Evolutionary conservation across 2,113 vertebrate species (phyloP), one percentile per base, ranked within the genome.

Genomic region (Aythya baeri): DNA sequence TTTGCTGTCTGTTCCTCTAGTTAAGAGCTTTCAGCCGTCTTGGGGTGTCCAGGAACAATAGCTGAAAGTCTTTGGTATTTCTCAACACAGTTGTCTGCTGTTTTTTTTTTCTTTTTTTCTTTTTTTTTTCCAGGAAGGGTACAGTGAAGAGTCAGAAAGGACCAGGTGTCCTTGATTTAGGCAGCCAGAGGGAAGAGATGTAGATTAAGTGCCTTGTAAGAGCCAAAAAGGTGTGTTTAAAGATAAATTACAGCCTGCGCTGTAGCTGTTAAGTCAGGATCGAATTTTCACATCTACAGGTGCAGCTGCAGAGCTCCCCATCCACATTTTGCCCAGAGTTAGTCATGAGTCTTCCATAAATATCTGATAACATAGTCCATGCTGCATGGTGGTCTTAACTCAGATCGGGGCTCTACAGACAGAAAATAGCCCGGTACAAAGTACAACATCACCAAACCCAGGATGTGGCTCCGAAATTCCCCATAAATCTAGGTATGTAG

Each of bases 91-190:
- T 31, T 52, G 23, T 38, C 1, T 52, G 68, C 11, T 17, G 68
- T 23, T 65, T 54, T 78, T 78, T 31, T 21, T 49, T 46, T 11
- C 21, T 22, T 22, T 34, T 68, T 52, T 41, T 41, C 12, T 41
- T 41, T 75, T 78, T 27, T 49, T 22, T 49, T 22, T 49, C 2
- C 21, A 66, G 66, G 80, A 43, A 1, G 43, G 76, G 72, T 75
- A 7, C n/a, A 58, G 62, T 75, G 70, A 90, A 79, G 90, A 84
- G 77, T 68, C 58, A 84, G 66, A 63, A 84, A 50, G 77, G 58
- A n/a, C 77, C 86, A 91, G 86, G 21, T 88, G 86, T 94, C 89
- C 81, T 82, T 81, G 61, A 93, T 93, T 82, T 89, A 62, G 1
- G 1, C 57, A 86, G 70, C 43, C 66, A 61, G 66, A 83, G 78